Conservation (phyloP, 2,113 vertebrate genomes). For the Phalacrocorax pelagicus region DNA sequence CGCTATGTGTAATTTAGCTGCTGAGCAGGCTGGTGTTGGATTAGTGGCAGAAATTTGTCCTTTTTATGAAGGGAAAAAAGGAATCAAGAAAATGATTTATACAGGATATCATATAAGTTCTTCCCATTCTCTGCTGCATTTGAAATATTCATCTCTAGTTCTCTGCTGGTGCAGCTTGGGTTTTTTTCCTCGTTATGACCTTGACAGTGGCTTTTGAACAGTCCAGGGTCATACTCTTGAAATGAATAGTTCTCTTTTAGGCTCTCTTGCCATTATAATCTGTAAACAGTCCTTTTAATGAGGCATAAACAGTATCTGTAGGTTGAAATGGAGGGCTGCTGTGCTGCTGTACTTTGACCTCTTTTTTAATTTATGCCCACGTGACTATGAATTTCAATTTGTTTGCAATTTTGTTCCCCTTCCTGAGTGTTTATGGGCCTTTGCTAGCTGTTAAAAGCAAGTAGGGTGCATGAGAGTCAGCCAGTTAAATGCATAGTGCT, state of each 20-base stretch:
- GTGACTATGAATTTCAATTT: not conserved
- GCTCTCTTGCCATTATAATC: not conserved
- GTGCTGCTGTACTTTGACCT: not conserved
- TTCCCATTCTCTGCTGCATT: not conserved
- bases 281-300: not conserved
- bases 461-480: not conserved
- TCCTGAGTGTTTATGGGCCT: not conserved
- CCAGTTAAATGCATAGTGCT: not conserved
- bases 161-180: not conserved
- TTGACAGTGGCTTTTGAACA: not conserved
- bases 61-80: not conserved
- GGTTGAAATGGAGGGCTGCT: not conserved
- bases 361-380: not conserved
- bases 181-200: not conserved
- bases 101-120: not conserved
- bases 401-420: not conserved
- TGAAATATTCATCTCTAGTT: not conserved
- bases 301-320: not conserved
- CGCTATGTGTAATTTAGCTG: not conserved
- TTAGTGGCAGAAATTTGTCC: not conserved
- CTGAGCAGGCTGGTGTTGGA: not conserved
- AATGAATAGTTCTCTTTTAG: not conserved
- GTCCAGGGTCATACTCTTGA: not conserved
- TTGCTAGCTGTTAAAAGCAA: not conserved
- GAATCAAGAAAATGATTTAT: not conserved